Evolutionary conservation across 2,888 invertebrate species (phyloP), one percentile per base, ranked within the genome.

Genomic region (Phengaris arion): DNA sequence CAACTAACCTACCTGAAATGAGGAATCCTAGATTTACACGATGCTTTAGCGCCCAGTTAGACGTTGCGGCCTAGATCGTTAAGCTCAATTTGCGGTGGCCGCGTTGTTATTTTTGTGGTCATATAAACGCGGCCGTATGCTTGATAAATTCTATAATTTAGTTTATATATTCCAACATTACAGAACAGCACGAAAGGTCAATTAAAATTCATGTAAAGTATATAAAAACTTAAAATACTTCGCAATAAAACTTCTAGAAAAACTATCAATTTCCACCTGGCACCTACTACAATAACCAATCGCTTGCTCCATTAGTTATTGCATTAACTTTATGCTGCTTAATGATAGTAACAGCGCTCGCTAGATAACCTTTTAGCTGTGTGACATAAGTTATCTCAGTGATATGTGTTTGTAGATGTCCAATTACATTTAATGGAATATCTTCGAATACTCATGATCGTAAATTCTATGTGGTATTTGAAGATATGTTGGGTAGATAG

Each of bases 381-480:
- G 22, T 51, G 72, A 72, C 64, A 64, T 64, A 64, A 64, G 64
- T 64, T 64, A 64, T 64, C 45, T 45, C 35, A 6, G 10, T 35
- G 35, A 22, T 35, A 64, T 64, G 35, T 35, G 35, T 3, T 35
- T 35, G 35, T 64, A 13, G 35, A 10, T 45, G 64, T 64, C 64
- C 64, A 45, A 64, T 64, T 64, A 64, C 35, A 35, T 35, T 35
- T 64, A 64, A 64, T 13, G 59, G 59, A 22, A 5, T 64, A 64
- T 64, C 59, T 59, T 22, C 59, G 59, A 59, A 59, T 59, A 10
- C 48, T 48, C 15, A 59, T 5, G 13, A 4, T 15, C 64, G 9
- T 64, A 64, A 64, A 45, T 13, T 12, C 12, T 55, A 10, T 22
- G 22, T 22, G 22, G 59, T 64, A 35, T 64, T 64, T 64, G 6